These are phyloP conservation scores for Prosopocoilus inquinatus DNA, from an alignment of 2,888 invertebrate genomes.

Conservation along the genomic window DNA sequence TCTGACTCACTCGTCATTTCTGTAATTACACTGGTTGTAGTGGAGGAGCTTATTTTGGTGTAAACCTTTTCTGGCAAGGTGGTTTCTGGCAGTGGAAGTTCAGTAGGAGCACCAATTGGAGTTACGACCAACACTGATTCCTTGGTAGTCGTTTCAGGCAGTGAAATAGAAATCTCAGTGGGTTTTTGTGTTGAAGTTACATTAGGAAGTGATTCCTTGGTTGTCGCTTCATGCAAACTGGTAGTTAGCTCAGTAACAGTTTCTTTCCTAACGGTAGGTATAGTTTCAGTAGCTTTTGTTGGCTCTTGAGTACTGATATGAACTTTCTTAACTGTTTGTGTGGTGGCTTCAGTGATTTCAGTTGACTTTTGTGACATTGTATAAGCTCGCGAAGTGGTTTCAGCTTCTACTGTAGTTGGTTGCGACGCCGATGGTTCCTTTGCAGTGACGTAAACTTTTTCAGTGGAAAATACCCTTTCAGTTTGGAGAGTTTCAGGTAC, in stretches of 20 bases:
- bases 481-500: too few relatives aligned
- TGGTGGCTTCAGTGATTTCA: not conserved
- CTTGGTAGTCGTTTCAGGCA: not conserved
- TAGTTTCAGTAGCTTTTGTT: not conserved
- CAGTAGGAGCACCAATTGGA: too few relatives aligned
- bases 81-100: too few relatives aligned
- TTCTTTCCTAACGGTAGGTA: not conserved
- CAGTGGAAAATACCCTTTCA: too few relatives aligned
- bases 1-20: too few relatives aligned
- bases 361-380: not conserved
- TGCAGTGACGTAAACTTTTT: too few relatives aligned
- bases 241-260: conserved; percentile 10
- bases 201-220: conserved; percentile 1
- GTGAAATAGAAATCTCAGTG: not conserved
- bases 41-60: too few relatives aligned
- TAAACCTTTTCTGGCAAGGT: too few relatives aligned
- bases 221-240: conserved; percentile 11
- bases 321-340: not conserved
- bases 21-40: too few relatives aligned
- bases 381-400: not conserved
- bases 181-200: not conserved
- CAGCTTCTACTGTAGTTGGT: not conserved
- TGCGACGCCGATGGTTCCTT: too few relatives aligned
- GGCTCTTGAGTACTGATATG: not conserved
- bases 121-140: too few relatives aligned